These are phyloP conservation scores for Campoletis sonorensis DNA, from an alignment of 1,140 invertebrate genomes.

Conservation along the genomic window DNA sequence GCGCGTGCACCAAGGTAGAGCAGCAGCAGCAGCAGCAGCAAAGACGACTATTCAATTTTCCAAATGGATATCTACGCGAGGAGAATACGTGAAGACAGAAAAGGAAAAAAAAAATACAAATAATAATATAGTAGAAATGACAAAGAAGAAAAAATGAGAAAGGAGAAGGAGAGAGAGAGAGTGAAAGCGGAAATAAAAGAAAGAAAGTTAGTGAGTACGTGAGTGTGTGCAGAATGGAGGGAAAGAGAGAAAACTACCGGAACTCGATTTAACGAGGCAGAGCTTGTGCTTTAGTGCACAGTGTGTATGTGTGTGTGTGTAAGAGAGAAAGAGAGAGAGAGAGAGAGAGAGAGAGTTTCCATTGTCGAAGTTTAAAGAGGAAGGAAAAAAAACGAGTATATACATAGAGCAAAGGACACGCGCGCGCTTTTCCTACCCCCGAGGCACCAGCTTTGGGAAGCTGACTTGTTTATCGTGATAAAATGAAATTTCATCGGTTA, in stretches of 20 bases:
- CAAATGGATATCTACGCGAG: constrained; percentile 33
- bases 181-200: too few relatives aligned
- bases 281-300: constrained; percentile 3
- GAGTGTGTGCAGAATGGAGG: not conserved
- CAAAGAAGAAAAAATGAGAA: not conserved
- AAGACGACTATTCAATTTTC: constrained; percentile 40
- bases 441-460: not conserved
- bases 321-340: not conserved
- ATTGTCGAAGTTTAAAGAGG: not conserved
- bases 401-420: not conserved
- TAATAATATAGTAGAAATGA: not conserved
- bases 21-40: too few relatives aligned
- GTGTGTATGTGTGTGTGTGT: too few relatives aligned
- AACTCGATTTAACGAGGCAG: constrained; percentile 39
- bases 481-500: constrained; percentile 32
- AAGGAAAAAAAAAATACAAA: not conserved
- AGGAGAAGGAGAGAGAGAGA: not conserved
- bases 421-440: not conserved
- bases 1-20: constrained; percentile 18
- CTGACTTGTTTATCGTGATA: constrained; percentile 32
- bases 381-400: not conserved
- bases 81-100: constrained; percentile 19
- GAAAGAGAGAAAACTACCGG: constrained; percentile 17
- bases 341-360: not conserved
- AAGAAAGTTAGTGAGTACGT: too few relatives aligned